Evolutionary conservation across 1,140 invertebrate species (phyloP), one percentile per base, ranked within the genome.

Genomic region (Phymastichus coffea): DNA sequence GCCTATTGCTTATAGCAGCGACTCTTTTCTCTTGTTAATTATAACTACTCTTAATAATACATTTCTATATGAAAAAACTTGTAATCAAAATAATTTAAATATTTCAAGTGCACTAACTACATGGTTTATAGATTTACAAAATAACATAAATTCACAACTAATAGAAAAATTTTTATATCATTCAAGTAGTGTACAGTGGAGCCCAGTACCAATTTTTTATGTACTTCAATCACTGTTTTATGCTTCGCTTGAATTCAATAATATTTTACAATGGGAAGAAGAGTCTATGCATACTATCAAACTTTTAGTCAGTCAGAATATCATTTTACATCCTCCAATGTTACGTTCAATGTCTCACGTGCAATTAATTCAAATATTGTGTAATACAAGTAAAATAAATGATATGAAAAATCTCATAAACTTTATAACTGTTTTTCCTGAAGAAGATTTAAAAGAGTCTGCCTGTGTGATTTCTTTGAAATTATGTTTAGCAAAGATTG

Each of bases 141-240:
- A 22, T 30, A 23, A 62, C 38, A n/a, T n/a, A n/a, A 14, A 52
- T 7, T 23, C 40, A 23, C 26, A 38, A 28, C 46, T 57, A 12
- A 22, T 62, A 30, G 54, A 62, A 47, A 62, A 41, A 52, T 56
- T 51, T 57, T 9, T 57, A 35, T 1, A 15, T 19, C 46, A 12
- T 14, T 20, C 40, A 17, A 56, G 26, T 4, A 12, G 53, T 40
- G 33, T 71, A 46, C 51, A 53, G 9, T 78, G 78, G 78, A 67
- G 70, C 8, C 74, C 77, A 12, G 63, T 79, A 33, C 57, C 78
- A 0, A 61, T 81, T 35, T 78, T 70, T 63, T 76, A 76, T 52
- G 28, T 75, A 10, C n/a, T 62, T 12, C 53, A 57, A 44, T 35
- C 53, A 38, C 17, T 62, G n/a, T 2, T 23, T n/a, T 22, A 12